phyloP scores from a whole-genome alignment of 1,140 invertebrate genomes.

The Hycleus cichorii region DNA sequence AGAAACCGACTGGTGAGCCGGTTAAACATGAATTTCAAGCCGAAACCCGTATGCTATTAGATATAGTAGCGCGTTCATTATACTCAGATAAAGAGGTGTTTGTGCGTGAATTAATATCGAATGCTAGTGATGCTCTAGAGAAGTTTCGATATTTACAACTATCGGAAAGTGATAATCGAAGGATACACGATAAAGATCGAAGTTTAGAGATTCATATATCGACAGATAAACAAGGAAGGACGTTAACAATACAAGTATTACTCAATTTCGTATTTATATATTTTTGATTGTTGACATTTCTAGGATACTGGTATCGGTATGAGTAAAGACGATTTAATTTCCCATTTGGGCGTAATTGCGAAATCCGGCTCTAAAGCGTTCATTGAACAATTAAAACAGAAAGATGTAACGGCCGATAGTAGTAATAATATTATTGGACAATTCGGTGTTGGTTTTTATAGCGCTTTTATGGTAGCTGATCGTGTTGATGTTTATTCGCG shows the following conservation, averaged over 20 bases:
- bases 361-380: slow-evolving; percentile 92
- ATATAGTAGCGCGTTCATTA: slow-evolving; percentile 94
- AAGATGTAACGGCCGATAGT: slow-evolving; percentile 52
- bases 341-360: slow-evolving; percentile 92
- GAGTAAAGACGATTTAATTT: slow-evolving; percentile 84
- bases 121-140: slow-evolving; percentile 94
- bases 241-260: slow-evolving; percentile 74
- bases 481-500: slow-evolving; percentile 87
- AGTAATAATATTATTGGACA: slow-evolving; percentile 88
- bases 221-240: slow-evolving; percentile 81
- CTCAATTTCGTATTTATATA: too few species aligned
- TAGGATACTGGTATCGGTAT: slow-evolving; percentile 91
- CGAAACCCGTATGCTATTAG: slow-evolving; percentile 89
- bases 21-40: slow-evolving; percentile 85
- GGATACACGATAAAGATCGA: slow-evolving; percentile 47
- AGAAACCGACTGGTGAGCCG: slow-evolving; percentile 48
- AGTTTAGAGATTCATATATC: slow-evolving; percentile 80
- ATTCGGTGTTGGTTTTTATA: slow-evolving; percentile 98
- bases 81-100: slow-evolving; percentile 99
- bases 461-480: slow-evolving; percentile 93
- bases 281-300: too few species aligned
- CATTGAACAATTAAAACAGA: slow-evolving; percentile 73
- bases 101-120: slow-evolving; percentile 91
- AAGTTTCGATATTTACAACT: slow-evolving; percentile 75
- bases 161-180: slow-evolving; percentile 36